Percentiles rank a stretch among this genome's conserved stretches.
These are phyloP conservation scores for Campylomormyrus tamandua DNA, from an alignment of 2,113 vertebrate species.

Conservation along the genomic window DNA sequence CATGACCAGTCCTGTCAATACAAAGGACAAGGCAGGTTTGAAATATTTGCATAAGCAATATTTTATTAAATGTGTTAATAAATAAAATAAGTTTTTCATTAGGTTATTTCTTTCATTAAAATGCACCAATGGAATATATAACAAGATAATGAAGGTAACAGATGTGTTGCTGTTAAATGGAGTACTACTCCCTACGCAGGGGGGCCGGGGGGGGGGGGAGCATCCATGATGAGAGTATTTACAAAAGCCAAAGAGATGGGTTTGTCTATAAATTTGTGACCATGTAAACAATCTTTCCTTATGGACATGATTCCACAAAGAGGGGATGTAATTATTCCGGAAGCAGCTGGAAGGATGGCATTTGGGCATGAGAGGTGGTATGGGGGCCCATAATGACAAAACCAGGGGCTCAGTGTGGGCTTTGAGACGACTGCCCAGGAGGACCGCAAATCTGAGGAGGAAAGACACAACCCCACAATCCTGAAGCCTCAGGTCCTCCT, in stretches of 20 bases:
- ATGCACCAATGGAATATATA: conserved; percentile 30
- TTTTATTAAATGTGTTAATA: conserved; percentile 54
- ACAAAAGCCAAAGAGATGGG: conserved; percentile 29
- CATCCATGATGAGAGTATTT: conserved; percentile 28
- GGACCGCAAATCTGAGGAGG: not conserved
- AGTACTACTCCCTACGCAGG: conserved; percentile 15
- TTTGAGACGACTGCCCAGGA: not conserved
- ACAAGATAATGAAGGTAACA: not conserved
- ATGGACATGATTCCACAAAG: conserved; percentile 21
- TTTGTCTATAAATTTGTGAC: no score
- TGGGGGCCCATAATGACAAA: not conserved
- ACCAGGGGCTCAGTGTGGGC: not conserved
- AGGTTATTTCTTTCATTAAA: conserved; percentile 29
- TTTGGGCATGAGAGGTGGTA: not conserved
- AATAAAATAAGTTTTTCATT: conserved; percentile 42
- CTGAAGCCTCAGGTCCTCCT: not conserved
- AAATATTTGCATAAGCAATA: conserved; percentile 24
- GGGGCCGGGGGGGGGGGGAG: conserved; percentile 11
- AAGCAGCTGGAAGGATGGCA: not conserved
- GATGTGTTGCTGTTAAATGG: conserved; percentile 14
- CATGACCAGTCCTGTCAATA: not conserved
- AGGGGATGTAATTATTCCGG: not conserved
- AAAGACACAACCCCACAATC: not conserved
- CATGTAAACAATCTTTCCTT: conserved; percentile 23
- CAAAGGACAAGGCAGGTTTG: not conserved